phyloP scores from a whole-genome alignment of 2,113 vertebrate species.

The Rhinolophus sinicus region DNA sequence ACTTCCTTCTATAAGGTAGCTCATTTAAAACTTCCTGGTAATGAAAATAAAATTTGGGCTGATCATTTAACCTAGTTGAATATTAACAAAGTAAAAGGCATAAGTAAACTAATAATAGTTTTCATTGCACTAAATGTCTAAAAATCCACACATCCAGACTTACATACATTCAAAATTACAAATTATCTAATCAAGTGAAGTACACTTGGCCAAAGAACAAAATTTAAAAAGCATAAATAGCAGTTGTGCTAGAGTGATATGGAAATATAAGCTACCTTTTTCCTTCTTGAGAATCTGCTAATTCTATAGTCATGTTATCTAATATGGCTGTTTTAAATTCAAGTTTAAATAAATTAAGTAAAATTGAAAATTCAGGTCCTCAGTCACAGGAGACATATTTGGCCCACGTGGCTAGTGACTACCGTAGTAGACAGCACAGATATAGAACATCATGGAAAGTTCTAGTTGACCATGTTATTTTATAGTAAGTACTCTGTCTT shows the following conservation, averaged over 20 bases:
- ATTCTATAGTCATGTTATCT: neutral
- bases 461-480: neutral
- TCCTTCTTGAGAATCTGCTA: neutral
- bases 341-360: conserved; percentile 13
- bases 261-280: neutral
- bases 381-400: neutral
- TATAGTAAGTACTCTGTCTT: neutral
- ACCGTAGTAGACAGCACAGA: neutral
- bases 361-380: neutral
- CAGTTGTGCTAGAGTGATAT: neutral
- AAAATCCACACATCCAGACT: neutral
- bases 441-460: neutral
- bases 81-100: neutral
- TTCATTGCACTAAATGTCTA: neutral
- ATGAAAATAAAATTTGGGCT: neutral
- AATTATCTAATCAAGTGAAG: neutral
- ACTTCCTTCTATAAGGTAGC: neutral
- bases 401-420: neutral
- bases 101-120: neutral
- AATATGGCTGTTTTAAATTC: neutral
- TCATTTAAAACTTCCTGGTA: neutral
- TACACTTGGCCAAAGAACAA: neutral
- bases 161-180: neutral
- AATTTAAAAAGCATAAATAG: neutral
- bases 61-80: neutral